phyloP scores from a whole-genome alignment of 2,888 invertebrate genomes.

The Hemistola chrysoprasaria region DNA sequence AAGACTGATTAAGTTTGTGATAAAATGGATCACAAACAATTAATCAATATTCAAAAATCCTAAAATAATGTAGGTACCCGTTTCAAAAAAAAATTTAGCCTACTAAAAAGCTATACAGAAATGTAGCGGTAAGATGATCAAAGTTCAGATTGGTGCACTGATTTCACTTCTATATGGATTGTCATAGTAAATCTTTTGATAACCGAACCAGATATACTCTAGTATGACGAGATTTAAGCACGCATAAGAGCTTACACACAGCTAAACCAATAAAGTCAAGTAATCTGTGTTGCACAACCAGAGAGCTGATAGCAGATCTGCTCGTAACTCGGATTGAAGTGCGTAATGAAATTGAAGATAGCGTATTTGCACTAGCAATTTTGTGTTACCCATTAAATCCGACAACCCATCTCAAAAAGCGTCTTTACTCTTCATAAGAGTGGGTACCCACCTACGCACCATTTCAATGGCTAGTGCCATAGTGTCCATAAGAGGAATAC shows the following conservation, averaged over 20 bases:
- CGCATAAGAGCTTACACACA: conserved; percentile 13
- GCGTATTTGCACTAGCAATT: conserved; percentile 29
- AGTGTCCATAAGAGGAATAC: conserved; percentile 45
- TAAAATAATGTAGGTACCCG: conserved; percentile 19
- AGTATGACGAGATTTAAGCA: conserved; percentile 36
- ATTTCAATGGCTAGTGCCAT: too few relatives aligned
- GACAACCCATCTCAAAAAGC: conserved; percentile 13
- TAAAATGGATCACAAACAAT: too few relatives aligned
- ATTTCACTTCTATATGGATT: conserved; percentile 33
- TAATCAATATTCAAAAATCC: too few relatives aligned
- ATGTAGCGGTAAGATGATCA: conserved; percentile 31
- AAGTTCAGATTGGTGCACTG: conserved; percentile 18
- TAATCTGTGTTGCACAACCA: conserved; percentile 15
- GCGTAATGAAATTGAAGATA: conserved; percentile 37
- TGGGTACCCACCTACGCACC: too few relatives aligned
- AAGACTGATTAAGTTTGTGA: too few relatives aligned
- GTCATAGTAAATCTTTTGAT: conserved; percentile 36
- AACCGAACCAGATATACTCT: conserved; percentile 40
- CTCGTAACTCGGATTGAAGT: conserved; percentile 9
- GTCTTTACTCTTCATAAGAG: conserved; percentile 18
- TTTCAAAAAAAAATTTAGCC: conserved; percentile 17
- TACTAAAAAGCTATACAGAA: conserved; percentile 26
- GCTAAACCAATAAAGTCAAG: conserved; percentile 6
- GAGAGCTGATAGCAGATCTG: conserved; percentile 20
- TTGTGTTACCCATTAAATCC: conserved; percentile 18